Evolutionary conservation across 2,888 invertebrate genomes (phyloP).

Genomic region (Dinocampus coccinellae): DNA sequence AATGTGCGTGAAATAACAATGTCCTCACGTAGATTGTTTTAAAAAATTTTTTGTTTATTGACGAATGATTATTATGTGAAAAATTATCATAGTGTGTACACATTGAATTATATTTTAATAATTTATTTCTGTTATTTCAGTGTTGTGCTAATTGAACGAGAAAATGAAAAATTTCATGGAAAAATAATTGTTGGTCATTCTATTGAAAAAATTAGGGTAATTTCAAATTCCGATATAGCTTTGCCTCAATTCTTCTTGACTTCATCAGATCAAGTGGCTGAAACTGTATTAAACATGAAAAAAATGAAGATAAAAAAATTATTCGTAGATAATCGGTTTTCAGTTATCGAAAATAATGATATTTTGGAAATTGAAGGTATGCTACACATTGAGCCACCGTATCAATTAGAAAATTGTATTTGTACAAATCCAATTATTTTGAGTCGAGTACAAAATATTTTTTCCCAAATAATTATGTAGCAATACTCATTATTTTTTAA

Average conservation of each 20-base stretch:
- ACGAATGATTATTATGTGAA: background rate
- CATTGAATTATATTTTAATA: constrained; percentile 16
- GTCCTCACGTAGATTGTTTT: background rate
- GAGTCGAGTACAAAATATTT: constrained; percentile 57
- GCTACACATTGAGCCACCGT: constrained; percentile 63
- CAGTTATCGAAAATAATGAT: constrained; percentile 57
- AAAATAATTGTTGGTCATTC: constrained; percentile 61
- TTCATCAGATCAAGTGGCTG: constrained; percentile 38
- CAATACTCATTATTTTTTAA: too few relatives aligned
- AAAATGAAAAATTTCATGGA: constrained; percentile 47
- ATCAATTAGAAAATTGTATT: constrained; percentile 56
- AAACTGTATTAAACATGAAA: constrained; percentile 43
- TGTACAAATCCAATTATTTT: constrained; percentile 61
- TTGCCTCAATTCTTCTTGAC: constrained; percentile 58
- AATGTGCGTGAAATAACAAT: background rate
- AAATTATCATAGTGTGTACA: background rate
- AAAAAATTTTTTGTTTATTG: too few relatives aligned
- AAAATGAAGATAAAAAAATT: constrained; percentile 54
- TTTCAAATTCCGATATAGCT: constrained; percentile 39
- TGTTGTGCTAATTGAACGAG: constrained; percentile 56
- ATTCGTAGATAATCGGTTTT: constrained; percentile 59
- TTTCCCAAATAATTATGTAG: constrained; percentile 39
- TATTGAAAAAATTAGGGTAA: constrained; percentile 56
- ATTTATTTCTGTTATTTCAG: constrained; percentile 49
- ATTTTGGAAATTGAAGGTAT: constrained; percentile 57